Percentiles rank a stretch among this genome's conserved stretches.
Conservation (phyloP, 2,888 invertebrate genomes). For the Drosophila longiperda region DNA sequence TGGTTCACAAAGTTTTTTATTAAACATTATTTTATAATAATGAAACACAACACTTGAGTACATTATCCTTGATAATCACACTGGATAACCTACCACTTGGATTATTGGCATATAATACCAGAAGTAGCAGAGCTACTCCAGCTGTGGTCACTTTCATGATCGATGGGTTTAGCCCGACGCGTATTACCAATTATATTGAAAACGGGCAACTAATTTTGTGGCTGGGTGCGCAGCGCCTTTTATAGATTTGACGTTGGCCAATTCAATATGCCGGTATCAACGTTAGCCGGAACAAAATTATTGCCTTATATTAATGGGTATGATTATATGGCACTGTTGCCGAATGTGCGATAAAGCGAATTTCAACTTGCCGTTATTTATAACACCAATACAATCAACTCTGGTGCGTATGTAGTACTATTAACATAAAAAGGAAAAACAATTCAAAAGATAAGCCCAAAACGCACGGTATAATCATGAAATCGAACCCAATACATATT, state of each 20-base stretch:
- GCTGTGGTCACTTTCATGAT: slow-evolving; percentile 75
- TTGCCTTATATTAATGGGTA: slow-evolving; percentile 64
- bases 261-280: slow-evolving; percentile 39
- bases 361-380: slow-evolving; percentile 62
- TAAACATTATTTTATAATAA: not conserved
- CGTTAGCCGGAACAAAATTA: slow-evolving; percentile 40
- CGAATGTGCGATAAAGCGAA: slow-evolving; percentile 67
- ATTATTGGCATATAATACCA: slow-evolving; percentile 68
- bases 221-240: slow-evolving; percentile 56
- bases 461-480: slow-evolving; percentile 37
- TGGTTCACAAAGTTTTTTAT: not conserved
- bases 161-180: slow-evolving; percentile 55
- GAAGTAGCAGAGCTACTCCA: slow-evolving; percentile 74
- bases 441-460: slow-evolving; percentile 58
- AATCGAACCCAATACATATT: slow-evolving; percentile 31
- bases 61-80: slow-evolving; percentile 21
- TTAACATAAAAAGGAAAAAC: slow-evolving; percentile 60
- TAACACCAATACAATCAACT: slow-evolving; percentile 32
- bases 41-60: slow-evolving; percentile 17
- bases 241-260: slow-evolving; percentile 71
- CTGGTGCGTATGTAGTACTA: slow-evolving; percentile 20
- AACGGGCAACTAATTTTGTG: slow-evolving; percentile 75
- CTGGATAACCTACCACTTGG: slow-evolving; percentile 76
- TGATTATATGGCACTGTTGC: slow-evolving; percentile 65
- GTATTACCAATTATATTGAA: slow-evolving; percentile 67